These are phyloP conservation scores for Pediacus dermestoides DNA, from an alignment of 2,888 invertebrate genomes.

Conservation along the genomic window DNA sequence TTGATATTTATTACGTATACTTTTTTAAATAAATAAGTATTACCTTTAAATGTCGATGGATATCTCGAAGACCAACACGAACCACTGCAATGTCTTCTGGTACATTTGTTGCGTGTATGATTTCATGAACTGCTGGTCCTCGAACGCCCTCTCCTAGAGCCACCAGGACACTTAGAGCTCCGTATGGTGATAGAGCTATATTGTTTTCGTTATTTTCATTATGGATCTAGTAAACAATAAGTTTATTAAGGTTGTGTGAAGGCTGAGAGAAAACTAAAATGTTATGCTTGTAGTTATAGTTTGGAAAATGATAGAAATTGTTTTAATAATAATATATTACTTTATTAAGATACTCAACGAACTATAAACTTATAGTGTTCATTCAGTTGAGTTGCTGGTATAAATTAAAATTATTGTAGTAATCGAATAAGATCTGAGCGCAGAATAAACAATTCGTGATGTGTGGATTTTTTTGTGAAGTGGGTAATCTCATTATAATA, in stretches of 20 bases:
- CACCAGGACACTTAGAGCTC: slow-evolving; percentile 73
- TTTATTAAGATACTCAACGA: too few species aligned
- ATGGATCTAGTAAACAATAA: slow-evolving; percentile 65
- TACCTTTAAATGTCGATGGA: slow-evolving; percentile 77
- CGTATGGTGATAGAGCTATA: slow-evolving; percentile 81
- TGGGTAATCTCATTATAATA: too few species aligned
- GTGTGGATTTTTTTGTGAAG: too few species aligned
- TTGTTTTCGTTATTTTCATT: slow-evolving; percentile 73
- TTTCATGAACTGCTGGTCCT: slow-evolving; percentile 69
- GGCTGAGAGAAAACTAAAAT: slow-evolving; percentile 18
- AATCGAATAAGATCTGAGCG: too few species aligned
- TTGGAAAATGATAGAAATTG: too few species aligned
- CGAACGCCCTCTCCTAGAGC: slow-evolving; percentile 76
- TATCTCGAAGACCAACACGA: slow-evolving; percentile 76
- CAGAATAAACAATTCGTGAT: too few species aligned
- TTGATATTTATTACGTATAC: background rate
- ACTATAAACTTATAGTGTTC: too few species aligned
- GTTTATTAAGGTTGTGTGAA: too few species aligned
- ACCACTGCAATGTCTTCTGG: slow-evolving; percentile 71
- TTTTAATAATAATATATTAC: too few species aligned
- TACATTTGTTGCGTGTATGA: slow-evolving; percentile 65
- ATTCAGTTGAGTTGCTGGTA: too few species aligned
- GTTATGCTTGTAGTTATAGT: slow-evolving; percentile 7
- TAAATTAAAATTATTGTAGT: too few species aligned
- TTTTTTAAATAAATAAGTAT: slow-evolving; percentile 7